phyloP scores from a whole-genome alignment of 2,888 invertebrate species.

The Pseudococcus longispinus region DNA sequence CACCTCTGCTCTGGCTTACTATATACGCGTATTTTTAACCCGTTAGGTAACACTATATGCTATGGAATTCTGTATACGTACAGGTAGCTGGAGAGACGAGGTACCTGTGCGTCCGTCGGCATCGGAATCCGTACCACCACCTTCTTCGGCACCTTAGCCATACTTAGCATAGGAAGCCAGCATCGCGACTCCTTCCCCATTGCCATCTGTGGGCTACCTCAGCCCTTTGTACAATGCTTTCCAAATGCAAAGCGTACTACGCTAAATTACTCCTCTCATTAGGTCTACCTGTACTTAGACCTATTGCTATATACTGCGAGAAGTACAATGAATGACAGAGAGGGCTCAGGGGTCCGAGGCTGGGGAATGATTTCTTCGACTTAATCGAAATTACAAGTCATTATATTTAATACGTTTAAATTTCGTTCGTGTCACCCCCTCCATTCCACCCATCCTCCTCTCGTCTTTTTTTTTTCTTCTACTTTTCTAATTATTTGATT shows the following conservation, averaged over 20 bases:
- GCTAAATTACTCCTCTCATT: background rate
- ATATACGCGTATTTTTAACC: conserved; percentile 43
- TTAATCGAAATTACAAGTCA: conserved; percentile 37
- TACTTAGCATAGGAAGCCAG: too few species aligned
- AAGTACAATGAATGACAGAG: background rate
- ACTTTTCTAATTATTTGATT: conserved; percentile 40
- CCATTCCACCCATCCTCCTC: background rate
- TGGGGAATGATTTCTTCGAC: background rate
- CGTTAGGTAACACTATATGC: conserved; percentile 34
- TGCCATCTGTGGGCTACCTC: background rate
- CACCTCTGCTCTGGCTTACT: background rate
- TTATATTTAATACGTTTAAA: conserved; percentile 40
- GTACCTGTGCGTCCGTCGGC: too few species aligned
- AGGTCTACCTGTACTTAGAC: background rate
- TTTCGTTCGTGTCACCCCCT: background rate
- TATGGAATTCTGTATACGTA: background rate
- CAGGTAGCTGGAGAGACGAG: too few species aligned
- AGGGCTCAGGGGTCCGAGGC: too few species aligned
- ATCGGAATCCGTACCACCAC: background rate
- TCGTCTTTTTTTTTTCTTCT: background rate
- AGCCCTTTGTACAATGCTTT: background rate
- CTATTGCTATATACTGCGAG: background rate
- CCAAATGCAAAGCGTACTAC: background rate
- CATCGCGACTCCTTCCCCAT: background rate
- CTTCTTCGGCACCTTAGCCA: too few species aligned